These are phyloP conservation scores for Lathronympha strigana DNA, from an alignment of 2,888 invertebrate species.

Conservation along the genomic window DNA sequence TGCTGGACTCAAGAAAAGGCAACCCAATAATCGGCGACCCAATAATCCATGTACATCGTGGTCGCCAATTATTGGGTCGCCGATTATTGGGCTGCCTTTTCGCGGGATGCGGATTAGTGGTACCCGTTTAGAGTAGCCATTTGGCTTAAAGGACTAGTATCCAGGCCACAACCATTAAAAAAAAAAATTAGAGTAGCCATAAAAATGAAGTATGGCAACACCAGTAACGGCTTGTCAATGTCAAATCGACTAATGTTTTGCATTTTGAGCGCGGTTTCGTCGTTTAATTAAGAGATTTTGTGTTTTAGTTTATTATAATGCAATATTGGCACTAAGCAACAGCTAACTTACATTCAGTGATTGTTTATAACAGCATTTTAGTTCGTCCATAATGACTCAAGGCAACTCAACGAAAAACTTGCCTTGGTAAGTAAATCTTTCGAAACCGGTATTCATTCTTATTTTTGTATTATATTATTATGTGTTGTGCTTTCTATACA, in stretches of 20 bases:
- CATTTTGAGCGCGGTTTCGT: conserved; percentile 20
- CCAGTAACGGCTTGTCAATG: background rate
- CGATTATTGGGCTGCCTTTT: too few relatives aligned
- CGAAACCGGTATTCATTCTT: conserved; percentile 29
- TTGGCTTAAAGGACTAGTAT: too few relatives aligned
- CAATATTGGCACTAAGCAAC: background rate
- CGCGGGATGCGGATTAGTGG: too few relatives aligned
- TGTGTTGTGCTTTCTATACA: conserved; percentile 59
- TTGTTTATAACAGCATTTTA: background rate
- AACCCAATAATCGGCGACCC: too few relatives aligned
- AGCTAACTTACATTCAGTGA: too few relatives aligned
- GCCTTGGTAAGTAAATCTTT: conserved; percentile 81
- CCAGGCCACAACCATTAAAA: too few relatives aligned
- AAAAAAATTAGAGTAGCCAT: background rate
- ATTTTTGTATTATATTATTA: background rate
- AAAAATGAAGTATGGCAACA: conserved; percentile 1
- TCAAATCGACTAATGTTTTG: conserved; percentile 1
- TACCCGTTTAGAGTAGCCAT: too few relatives aligned
- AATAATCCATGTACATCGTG: too few relatives aligned
- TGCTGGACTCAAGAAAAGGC: too few relatives aligned
- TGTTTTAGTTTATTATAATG: background rate
- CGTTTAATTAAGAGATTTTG: background rate
- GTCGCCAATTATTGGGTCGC: too few relatives aligned
- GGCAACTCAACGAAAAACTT: conserved; percentile 79
- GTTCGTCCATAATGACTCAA: conserved; percentile 64